Percentiles rank a stretch among this genome's conserved stretches.
These are phyloP conservation scores for Bombycilla garrulus DNA, from an alignment of 2,113 vertebrate genomes.

Conservation along the genomic window DNA sequence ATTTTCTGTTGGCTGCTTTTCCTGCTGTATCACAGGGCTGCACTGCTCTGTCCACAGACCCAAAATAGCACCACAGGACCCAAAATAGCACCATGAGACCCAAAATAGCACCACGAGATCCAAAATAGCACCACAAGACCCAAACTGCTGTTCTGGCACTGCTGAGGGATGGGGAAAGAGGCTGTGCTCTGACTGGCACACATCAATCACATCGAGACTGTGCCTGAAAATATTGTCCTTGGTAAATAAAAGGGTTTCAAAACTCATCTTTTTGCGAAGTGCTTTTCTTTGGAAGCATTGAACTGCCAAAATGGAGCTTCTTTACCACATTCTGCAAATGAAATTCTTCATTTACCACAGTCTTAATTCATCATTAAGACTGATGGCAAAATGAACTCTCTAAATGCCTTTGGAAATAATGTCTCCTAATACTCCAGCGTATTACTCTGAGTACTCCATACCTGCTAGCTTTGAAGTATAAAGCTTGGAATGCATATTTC, in stretches of 20 bases:
- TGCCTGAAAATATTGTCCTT: background rate
- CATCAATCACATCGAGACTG: background rate
- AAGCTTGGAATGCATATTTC: background rate
- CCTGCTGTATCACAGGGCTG: background rate
- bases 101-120: too few relatives aligned
- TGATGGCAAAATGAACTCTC: background rate
- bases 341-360: too few relatives aligned
- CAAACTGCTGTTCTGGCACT: background rate
- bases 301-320: background rate
- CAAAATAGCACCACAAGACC: background rate
- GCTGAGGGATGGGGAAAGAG: background rate
- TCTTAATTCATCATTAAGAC: background rate
- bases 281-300: background rate
- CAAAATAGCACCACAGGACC: background rate
- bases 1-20: background rate
- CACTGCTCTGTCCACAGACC: background rate
- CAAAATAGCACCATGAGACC: background rate
- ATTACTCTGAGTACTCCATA: background rate
- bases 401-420: background rate
- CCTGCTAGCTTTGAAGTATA: background rate
- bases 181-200: background rate
- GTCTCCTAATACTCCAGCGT: background rate
- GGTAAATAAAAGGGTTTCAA: background rate
- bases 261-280: background rate
- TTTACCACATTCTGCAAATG: background rate